A percentile compares a stretch with the other conserved stretches of the same genome.
phyloP scores from a whole-genome alignment of 1,140 invertebrate species.

The Diprion similis region DNA sequence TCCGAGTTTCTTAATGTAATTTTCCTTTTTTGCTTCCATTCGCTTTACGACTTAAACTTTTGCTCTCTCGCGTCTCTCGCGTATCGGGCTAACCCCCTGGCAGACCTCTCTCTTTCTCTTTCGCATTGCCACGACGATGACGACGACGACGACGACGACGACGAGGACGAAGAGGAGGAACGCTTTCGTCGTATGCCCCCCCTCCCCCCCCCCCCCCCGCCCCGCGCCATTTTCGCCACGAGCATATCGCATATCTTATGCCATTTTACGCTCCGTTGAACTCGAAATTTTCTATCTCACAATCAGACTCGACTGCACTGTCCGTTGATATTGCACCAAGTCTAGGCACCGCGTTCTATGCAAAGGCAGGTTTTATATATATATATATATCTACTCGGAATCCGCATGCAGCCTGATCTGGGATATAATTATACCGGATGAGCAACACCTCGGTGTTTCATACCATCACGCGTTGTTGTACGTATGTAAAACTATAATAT shows the following conservation, averaged over 20 bases:
- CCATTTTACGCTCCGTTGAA: constrained; percentile 25
- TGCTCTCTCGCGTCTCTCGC: constrained; percentile 33
- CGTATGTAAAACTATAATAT: no score
- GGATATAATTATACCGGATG: no score
- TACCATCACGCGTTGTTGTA: no score
- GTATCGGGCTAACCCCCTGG: constrained; percentile 20
- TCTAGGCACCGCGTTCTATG: constrained; percentile 30
- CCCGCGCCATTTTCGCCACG: constrained; percentile 19
- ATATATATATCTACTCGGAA: no score
- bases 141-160: no score
- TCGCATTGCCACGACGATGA: no score
- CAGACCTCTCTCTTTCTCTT: constrained; percentile 26
- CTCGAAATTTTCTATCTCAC: constrained; percentile 24
- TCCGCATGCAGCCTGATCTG: no score
- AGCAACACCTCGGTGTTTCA: no score
- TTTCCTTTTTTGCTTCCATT: constrained; percentile 57
- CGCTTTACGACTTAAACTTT: constrained; percentile 59
- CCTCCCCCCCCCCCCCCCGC: no score
- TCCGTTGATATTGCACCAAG: not conserved
- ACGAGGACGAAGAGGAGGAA: not conserved
- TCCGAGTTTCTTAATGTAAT: constrained; percentile 60
- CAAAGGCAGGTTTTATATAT: no score
- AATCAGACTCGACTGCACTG: not conserved
- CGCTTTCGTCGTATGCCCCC: constrained; percentile 3
- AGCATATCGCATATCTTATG: constrained; percentile 18